Evolutionary conservation across 2,113 vertebrate genomes (phyloP).

Genomic region (Uropsilus gracilis): DNA sequence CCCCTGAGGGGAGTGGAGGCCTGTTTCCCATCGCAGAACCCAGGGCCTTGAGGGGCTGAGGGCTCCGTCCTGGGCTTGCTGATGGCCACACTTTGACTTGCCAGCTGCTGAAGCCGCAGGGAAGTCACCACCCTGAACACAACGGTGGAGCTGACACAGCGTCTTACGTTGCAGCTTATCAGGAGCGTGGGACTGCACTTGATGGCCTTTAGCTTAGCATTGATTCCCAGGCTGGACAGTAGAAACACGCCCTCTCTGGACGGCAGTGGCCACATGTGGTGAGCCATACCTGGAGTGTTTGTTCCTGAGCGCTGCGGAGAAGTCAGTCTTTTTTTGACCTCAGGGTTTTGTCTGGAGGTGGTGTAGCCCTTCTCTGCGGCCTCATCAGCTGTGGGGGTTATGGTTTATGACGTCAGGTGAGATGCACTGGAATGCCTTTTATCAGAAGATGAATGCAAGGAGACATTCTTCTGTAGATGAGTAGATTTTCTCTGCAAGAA

Average conservation of each 20-base stretch:
- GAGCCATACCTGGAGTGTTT: background rate
- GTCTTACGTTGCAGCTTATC: background rate
- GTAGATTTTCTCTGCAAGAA: background rate
- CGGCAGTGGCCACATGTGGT: background rate
- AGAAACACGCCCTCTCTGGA: background rate
- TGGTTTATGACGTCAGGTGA: background rate
- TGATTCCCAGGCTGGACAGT: background rate
- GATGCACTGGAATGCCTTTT: background rate
- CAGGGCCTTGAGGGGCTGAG: background rate
- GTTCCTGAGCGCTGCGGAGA: background rate
- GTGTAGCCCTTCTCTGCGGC: background rate
- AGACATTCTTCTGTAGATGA: background rate
- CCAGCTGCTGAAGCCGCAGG: background rate
- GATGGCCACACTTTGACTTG: background rate
- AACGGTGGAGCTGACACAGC: fast-evolving
- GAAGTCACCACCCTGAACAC: background rate
- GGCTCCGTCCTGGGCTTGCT: background rate
- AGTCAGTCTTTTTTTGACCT: background rate
- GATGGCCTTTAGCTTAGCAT: background rate
- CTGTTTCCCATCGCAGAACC: background rate
- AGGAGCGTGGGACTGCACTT: too few relatives aligned
- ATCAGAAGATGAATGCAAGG: background rate
- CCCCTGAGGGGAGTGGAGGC: background rate
- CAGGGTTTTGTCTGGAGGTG: background rate
- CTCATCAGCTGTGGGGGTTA: background rate